These are phyloP conservation scores for Brenthis daphne DNA, from an alignment of 2,888 invertebrate species.

Conservation along the genomic window DNA sequence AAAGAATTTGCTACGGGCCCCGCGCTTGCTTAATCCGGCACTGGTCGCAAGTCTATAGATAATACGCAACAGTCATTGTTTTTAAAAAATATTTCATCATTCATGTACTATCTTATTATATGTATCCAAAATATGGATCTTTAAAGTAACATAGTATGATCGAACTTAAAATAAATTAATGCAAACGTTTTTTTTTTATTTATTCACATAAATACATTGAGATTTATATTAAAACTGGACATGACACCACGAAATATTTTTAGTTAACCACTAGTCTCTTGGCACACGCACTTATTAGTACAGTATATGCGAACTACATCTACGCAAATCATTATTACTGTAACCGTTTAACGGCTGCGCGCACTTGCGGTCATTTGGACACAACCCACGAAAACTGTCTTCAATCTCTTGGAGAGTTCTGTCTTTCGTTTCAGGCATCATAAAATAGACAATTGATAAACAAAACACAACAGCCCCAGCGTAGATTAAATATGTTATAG, in stretches of 20 bases:
- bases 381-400: conserved; percentile 69
- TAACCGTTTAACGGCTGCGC: conserved; percentile 58
- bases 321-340: conserved; percentile 51
- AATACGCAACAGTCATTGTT: too few relatives aligned
- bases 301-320: conserved; percentile 68
- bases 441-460: conserved; percentile 78
- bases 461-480: conserved; percentile 78
- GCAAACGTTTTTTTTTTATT: conserved; percentile 28
- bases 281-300: conserved; percentile 49
- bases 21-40: too few relatives aligned
- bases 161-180: conserved; percentile 21
- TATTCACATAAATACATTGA: conserved; percentile 24
- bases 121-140: too few relatives aligned
- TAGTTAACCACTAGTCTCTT: conserved; percentile 20
- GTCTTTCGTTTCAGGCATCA: conserved; percentile 74
- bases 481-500: conserved; percentile 83
- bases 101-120: too few relatives aligned
- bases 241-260: conserved; percentile 5
- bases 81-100: too few relatives aligned
- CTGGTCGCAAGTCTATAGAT: too few relatives aligned
- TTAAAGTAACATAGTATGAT: not conserved
- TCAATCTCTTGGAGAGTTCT: conserved; percentile 52
- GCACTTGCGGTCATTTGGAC: conserved; percentile 52
- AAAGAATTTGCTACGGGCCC: too few relatives aligned
- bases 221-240: conserved; percentile 29